Evolutionary conservation across 2,888 invertebrate species (phyloP).

Genomic region (Tinea semifulvella): DNA sequence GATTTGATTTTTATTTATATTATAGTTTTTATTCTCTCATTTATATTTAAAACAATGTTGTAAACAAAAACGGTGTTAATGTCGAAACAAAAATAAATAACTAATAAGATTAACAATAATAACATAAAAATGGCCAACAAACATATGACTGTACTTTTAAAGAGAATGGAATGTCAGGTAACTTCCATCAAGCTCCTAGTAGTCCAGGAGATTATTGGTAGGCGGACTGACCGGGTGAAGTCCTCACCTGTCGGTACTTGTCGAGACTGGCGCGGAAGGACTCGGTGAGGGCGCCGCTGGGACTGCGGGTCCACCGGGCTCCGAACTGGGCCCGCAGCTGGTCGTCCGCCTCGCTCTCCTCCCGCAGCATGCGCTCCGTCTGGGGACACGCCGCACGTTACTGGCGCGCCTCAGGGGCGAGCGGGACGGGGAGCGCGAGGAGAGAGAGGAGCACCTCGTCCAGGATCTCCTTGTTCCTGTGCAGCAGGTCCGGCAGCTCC

Average conservation of each 20-base stretch:
- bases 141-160: too few relatives aligned
- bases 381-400: conserved; percentile 93
- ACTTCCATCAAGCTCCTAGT: too few relatives aligned
- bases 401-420: conserved; percentile 85
- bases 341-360: conserved; percentile 91
- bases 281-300: conserved; percentile 88
- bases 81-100: too few relatives aligned
- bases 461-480: conserved; percentile 88
- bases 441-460: conserved; percentile 89
- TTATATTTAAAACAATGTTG: too few relatives aligned
- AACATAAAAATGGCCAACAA: too few relatives aligned
- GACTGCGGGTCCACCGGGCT: conserved; percentile 90
- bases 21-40: too few relatives aligned
- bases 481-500: conserved; percentile 90
- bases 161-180: too few relatives aligned
- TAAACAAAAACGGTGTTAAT: too few relatives aligned
- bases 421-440: conserved; percentile 91
- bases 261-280: conserved; percentile 88
- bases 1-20: too few relatives aligned
- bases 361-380: conserved; percentile 84
- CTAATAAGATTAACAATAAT: too few relatives aligned
- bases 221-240: too few relatives aligned
- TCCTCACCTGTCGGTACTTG: conserved; percentile 79
- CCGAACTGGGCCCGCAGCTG: conserved; percentile 90
- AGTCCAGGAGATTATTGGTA: too few relatives aligned